A percentile compares a stretch with the other conserved stretches of the same genome.
Conservation (phyloP, 2,888 invertebrate species). For the Biston stratarius region DNA sequence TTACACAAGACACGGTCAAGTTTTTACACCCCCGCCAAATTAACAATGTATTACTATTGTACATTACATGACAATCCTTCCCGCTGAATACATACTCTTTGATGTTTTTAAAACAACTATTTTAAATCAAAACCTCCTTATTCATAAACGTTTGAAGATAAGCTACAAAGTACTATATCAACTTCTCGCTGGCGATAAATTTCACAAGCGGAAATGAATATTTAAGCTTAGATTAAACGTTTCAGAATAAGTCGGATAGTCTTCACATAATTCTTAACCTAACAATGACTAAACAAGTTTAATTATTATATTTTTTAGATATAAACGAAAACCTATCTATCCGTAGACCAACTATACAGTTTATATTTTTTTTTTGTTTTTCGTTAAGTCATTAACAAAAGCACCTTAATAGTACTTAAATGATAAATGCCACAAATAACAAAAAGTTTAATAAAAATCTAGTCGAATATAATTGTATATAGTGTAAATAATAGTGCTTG, state of each 20-base stretch:
- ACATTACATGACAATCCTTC: too few relatives aligned
- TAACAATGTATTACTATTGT: too few relatives aligned
- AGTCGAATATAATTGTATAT: conserved; percentile 9
- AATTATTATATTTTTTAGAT: conserved; percentile 34
- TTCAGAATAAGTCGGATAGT: conserved; percentile 11
- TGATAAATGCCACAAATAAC: conserved; percentile 63
- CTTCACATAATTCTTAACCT: conserved; percentile 20
- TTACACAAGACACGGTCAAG: too few relatives aligned
- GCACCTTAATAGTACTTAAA: conserved; percentile 57
- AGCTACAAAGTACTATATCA: neutral
- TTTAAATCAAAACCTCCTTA: conserved; percentile 26
- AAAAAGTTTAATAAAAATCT: conserved; percentile 61
- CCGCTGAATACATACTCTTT: neutral
- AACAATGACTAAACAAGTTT: conserved; percentile 40
- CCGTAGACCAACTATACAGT: conserved; percentile 27
- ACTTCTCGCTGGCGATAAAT: neutral
- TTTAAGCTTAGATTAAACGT: neutral
- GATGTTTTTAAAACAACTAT: conserved; percentile 20
- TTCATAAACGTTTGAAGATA: neutral
- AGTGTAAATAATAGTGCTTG: conserved; percentile 7
- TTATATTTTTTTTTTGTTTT: conserved; percentile 38
- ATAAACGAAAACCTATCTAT: conserved; percentile 43
- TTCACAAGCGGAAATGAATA: neutral
- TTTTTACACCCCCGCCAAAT: too few relatives aligned
- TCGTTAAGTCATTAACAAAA: conserved; percentile 47